phyloP scores from a whole-genome alignment of 2,888 invertebrate genomes.

The Omphaloscelis lunosa region DNA sequence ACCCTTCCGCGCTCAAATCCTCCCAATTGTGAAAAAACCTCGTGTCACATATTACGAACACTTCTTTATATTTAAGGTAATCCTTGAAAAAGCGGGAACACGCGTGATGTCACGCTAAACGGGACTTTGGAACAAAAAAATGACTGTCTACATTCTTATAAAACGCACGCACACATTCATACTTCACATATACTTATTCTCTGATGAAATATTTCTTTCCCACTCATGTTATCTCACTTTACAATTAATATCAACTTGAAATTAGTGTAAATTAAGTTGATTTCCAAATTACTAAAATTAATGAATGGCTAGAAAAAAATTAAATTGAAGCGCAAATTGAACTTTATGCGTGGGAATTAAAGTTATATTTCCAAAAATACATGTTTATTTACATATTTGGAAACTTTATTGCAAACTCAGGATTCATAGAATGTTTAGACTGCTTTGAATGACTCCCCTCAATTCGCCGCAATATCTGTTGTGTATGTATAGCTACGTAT shows the following conservation, averaged over 20 bases:
- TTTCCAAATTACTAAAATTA: neutral
- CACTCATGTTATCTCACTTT: too few relatives aligned
- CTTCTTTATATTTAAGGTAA: conserved; percentile 62
- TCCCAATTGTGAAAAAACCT: conserved; percentile 41
- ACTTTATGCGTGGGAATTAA: neutral
- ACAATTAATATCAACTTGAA: too few relatives aligned
- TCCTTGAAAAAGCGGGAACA: conserved; percentile 50
- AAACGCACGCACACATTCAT: conserved; percentile 11
- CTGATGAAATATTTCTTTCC: neutral
- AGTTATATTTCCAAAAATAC: neutral
- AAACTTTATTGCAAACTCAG: neutral
- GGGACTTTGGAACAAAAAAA: neutral
- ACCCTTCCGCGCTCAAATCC: conserved; percentile 38
- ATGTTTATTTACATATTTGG: neutral
- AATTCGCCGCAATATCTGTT: neutral
- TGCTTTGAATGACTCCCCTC: neutral
- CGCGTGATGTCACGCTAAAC: conserved; percentile 15
- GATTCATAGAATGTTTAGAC: neutral
- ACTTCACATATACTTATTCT: neutral
- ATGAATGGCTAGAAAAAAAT: neutral
- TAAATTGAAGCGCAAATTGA: neutral
- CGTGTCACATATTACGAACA: conserved; percentile 48
- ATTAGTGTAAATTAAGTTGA: too few relatives aligned
- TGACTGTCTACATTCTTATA: neutral
- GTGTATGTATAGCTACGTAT: neutral